A percentile compares a stretch with the other conserved stretches of the same genome.
Evolutionary conservation across 2,113 vertebrate genomes (phyloP).

Genomic region (Gorsachius goisagi): DNA sequence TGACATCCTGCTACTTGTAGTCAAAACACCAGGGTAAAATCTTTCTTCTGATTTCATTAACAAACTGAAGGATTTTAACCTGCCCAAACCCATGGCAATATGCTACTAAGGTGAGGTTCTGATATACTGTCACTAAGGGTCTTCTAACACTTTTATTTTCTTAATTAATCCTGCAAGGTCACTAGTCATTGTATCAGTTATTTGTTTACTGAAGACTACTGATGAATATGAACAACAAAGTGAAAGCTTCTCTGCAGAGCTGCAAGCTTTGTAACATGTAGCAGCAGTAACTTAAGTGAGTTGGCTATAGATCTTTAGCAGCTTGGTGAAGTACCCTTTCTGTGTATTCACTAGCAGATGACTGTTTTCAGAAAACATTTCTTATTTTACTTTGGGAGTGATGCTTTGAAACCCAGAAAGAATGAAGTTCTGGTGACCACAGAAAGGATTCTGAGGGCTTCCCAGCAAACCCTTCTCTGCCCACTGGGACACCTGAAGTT

Average conservation of each 20-base stretch:
- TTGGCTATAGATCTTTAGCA: not conserved
- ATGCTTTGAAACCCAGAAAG: not conserved
- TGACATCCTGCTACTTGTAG: not conserved
- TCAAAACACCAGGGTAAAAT: not conserved
- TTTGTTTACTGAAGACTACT: not conserved
- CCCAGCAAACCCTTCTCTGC: not conserved
- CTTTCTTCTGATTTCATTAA: not conserved
- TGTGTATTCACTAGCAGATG: not conserved
- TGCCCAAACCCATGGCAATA: not conserved
- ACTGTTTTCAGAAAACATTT: not conserved
- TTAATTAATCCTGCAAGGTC: not conserved
- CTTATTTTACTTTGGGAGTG: not conserved
- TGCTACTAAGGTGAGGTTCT: not conserved
- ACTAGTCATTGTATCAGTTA: not conserved
- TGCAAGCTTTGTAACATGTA: not conserved
- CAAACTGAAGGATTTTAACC: not conserved
- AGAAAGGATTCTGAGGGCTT: not conserved
- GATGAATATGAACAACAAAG: not conserved
- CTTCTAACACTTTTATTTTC: not conserved
- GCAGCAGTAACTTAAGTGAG: not conserved
- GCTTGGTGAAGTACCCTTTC: not conserved
- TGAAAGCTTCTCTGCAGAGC: not conserved
- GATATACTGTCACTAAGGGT: not conserved
- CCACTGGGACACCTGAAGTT: not conserved
- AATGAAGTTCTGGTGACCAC: not conserved